Conservation (phyloP, 2,888 invertebrate genomes). For the Rhamphomyia laevipes region DNA sequence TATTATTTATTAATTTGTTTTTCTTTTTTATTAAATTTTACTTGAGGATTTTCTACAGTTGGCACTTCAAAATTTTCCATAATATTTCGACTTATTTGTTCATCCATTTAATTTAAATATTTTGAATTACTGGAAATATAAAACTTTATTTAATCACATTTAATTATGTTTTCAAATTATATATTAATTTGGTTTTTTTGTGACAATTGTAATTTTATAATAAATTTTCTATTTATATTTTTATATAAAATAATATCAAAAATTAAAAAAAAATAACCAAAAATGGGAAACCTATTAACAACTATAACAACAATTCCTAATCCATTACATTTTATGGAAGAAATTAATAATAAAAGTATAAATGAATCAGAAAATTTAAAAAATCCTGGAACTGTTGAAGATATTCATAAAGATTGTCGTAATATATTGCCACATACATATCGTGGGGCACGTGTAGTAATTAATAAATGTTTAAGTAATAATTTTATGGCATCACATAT, state of each 20-base stretch:
- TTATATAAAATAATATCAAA: no score
- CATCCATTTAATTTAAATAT: conserved; percentile 15
- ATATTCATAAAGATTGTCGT: conserved; percentile 11
- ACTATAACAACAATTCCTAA: no score
- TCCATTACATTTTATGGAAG: background rate
- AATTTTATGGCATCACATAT: conserved; percentile 10
- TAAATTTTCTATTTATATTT: no score
- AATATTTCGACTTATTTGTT: conserved; percentile 16
- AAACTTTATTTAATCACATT: no score
- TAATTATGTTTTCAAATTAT: no score
- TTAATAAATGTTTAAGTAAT: conserved; percentile 7
- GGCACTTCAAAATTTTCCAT: conserved; percentile 16
- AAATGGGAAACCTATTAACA: no score
- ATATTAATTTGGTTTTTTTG: no score
- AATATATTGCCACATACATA: conserved; percentile 7
- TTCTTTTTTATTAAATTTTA: background rate
- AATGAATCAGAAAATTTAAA: conserved; percentile 4
- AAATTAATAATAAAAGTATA: background rate
- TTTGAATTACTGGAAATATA: no score
- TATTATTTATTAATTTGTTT: background rate
- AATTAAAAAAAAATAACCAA: no score
- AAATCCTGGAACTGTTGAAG: conserved; percentile 11
- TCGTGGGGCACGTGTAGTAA: conserved; percentile 6
- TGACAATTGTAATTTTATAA: no score
- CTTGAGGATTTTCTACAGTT: conserved; percentile 8